Evolutionary conservation across 2,888 invertebrate species (phyloP).

Genomic region (Suillia variegata): DNA sequence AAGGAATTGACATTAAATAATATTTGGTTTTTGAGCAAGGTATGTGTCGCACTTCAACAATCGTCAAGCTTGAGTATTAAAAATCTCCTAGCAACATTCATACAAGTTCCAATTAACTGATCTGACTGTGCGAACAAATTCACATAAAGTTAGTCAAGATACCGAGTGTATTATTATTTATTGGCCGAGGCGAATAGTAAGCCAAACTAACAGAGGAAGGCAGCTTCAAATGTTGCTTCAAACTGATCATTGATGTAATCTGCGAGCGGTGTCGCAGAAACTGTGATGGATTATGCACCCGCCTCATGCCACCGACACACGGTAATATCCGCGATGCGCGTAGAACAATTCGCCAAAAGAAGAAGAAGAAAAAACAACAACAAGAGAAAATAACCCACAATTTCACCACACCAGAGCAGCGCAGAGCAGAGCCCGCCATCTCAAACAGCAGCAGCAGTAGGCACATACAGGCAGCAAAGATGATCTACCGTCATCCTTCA

Average conservation of each 20-base stretch:
- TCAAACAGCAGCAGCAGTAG: slow-evolving; percentile 10
- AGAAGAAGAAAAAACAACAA: not conserved
- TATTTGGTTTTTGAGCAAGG: no score
- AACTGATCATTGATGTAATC: slow-evolving; percentile 6
- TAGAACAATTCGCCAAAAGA: slow-evolving; percentile 4
- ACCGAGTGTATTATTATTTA: slow-evolving; percentile 19
- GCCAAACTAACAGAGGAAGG: slow-evolving; percentile 1
- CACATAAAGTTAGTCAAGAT: no score
- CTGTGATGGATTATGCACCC: slow-evolving; percentile 13
- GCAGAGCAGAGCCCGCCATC: slow-evolving; percentile 21
- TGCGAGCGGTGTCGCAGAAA: slow-evolving; percentile 12
- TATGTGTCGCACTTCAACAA: no score
- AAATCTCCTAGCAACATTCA: no score
- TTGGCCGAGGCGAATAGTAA: not conserved
- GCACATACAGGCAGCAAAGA: slow-evolving; percentile 7
- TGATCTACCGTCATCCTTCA: not conserved
- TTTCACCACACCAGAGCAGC: slow-evolving; percentile 6
- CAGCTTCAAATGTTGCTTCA: not conserved
- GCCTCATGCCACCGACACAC: no score
- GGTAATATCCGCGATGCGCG: no score
- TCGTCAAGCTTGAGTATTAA: no score
- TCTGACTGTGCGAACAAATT: no score
- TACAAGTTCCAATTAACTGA: no score
- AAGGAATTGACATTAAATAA: no score
- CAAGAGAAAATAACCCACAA: slow-evolving; percentile 2